Evolutionary conservation across 1,140 invertebrate genomes (phyloP).

Genomic region (Sarcophaga peregrina): DNA sequence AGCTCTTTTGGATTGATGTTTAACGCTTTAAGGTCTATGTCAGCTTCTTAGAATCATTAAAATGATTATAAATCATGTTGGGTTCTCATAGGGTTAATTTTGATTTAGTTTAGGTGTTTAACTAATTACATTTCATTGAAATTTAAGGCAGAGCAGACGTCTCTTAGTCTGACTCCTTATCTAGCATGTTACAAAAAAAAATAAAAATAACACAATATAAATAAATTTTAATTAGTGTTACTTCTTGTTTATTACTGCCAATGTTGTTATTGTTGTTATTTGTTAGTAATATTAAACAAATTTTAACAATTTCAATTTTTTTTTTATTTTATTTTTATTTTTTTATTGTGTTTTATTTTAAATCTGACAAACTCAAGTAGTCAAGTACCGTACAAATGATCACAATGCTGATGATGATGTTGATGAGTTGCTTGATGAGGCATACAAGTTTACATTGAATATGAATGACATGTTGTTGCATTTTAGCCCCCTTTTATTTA

Average conservation of each 20-base stretch:
- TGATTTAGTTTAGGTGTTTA: too few species aligned
- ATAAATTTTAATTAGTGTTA: slow-evolving; percentile 8
- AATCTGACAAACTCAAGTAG: too few species aligned
- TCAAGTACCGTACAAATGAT: too few species aligned
- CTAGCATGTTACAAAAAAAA: too few species aligned
- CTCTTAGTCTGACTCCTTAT: not conserved
- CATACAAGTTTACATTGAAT: not conserved
- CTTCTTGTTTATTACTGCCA: not conserved
- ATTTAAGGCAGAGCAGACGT: not conserved
- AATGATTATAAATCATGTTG: too few species aligned
- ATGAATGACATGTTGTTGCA: slow-evolving; percentile 14
- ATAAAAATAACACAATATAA: not conserved
- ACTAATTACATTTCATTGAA: not conserved
- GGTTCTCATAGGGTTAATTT: too few species aligned
- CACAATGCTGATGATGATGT: too few species aligned
- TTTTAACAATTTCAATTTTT: not conserved
- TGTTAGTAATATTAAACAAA: not conserved
- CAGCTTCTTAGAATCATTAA: too few species aligned
- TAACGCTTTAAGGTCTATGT: too few species aligned
- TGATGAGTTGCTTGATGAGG: not conserved
- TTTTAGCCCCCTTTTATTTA: not conserved
- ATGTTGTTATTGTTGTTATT: not conserved
- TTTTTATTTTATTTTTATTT: not conserved
- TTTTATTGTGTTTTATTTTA: not conserved
- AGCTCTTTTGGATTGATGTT: too few species aligned